Base-by-base conservation (phyloP, 2,888 invertebrate genomes). In the Acrobasis suavella region DNA sequence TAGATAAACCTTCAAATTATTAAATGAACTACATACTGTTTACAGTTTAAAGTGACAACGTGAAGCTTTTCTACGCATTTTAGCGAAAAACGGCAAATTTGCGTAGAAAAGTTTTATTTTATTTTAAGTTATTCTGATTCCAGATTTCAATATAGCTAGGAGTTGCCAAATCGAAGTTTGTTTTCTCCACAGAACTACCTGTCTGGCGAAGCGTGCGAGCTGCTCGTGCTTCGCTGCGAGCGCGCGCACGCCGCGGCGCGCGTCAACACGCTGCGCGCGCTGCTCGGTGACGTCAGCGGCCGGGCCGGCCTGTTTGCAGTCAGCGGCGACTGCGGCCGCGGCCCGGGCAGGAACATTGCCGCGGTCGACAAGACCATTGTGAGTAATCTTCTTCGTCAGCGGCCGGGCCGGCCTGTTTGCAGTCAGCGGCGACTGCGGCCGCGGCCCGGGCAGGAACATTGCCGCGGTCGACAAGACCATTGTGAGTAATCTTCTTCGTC, bases 171-270 rank as follows among this genome's bases (percentile, higher is more conserved):
- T n/a, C n/a, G n/a, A n/a, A n/a, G n/a, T n/a, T n/a, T n/a, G 7
- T 7, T 32, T 2, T 32, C 32, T 32, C 58, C 64, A 2, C 74
- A 87, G 88, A 75, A 72, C 2, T 71, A 74, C 49, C 64, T 86
- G 0, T 65, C 78, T 0, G 74, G 75, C 5, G 81, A 81, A 7
- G 73, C 80, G 0, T 84, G 87, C 55, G 91, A 90, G 66, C 65
- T 87, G 0, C 64, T 90, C 0, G 87, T 90, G 3, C 54, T 83
- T 0, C 76, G 75, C 0, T 81, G 86, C 64, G 89, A 89, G 67
- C 76, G 72, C 1, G 81, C 80, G 0, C 70, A 76, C 9, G 65
- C 73, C 0, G 70, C 71, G 1, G 85, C 86, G 0, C 77, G 86
- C 1, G 75, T 81, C 12, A 62, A 61, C 0, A 62, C 82, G 0